Percentiles rank a stretch among this genome's conserved stretches.
phyloP scores from a whole-genome alignment of 2,888 invertebrate species.

The Rotaria socialis region DNA sequence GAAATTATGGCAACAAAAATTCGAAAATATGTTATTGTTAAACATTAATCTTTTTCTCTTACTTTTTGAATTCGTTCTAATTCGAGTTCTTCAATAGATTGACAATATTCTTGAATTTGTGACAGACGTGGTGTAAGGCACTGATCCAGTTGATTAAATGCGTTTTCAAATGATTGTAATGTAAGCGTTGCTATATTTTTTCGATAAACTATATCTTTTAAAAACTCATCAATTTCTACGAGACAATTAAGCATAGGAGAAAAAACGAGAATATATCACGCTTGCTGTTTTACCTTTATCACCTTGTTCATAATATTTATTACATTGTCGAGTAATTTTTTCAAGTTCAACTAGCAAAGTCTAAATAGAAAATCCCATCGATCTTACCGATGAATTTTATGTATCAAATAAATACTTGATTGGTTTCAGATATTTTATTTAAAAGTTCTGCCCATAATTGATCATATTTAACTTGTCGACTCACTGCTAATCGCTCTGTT shows the following conservation, averaged over 20 bases:
- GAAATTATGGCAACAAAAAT: too few species aligned
- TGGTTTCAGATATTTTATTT: not conserved
- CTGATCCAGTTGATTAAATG: not conserved
- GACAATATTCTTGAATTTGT: constrained; percentile 30
- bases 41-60: not conserved
- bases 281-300: not conserved
- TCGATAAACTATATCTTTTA: not conserved
- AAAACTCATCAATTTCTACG: not conserved
- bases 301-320: constrained; percentile 10
- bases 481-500: not conserved
- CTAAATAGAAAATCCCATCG: not conserved
- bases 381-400: too few species aligned
- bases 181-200: not conserved
- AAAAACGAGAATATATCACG: too few species aligned
- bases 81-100: constrained; percentile 43
- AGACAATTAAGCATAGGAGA: not conserved
- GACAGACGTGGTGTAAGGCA: not conserved
- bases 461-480: not conserved
- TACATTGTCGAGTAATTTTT: not conserved
- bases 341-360: not conserved
- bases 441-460: constrained; percentile 13
- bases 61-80: constrained; percentile 32
- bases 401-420: not conserved
- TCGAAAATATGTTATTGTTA: too few species aligned
- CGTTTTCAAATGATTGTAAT: not conserved